Base-by-base conservation (phyloP, 35 echinoderm and acorn worm species). In the Chiridota heheva region DNA sequence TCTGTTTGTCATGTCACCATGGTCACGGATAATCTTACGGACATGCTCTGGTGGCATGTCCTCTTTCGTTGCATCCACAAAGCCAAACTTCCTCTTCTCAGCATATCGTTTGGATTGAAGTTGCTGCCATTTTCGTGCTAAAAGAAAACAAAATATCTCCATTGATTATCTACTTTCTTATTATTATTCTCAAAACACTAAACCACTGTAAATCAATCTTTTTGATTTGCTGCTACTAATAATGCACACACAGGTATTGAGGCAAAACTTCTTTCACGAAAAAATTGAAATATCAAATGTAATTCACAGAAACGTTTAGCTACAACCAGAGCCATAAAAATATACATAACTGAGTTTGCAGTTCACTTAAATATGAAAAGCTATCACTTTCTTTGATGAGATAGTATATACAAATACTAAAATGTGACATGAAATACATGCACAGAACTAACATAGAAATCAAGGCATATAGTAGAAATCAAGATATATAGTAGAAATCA, bases 1-100 rank as follows among this genome's bases (percentile, higher is more conserved):
- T 56, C 95, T 84, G 81, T 98, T 98, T 15, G 95, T 98, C 89
- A 98, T 98, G 67, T 98, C 95, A 2, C 95, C 95, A 58, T 98
- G 95, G 76, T 98, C 95, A 44, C 95, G 72, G 60, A 98, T 98
- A 74, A 98, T 98, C 56, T 98, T 98, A 33, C 95, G 64, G 16
- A 98, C 95, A 86, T 98, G 95, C 56, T 98, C 95, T 44, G 95
- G 95, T 0, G 95, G 95, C 95, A 98, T 98, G 81, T 98, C 95
- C 46, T 92, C 89, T 43, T 92, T 91, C 73, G 91, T 90, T 28
- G 95, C 95, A 73, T 98, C 95, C 10, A 98, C 82, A 71, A 98
- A 98, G 3, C 95, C 95, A 89, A 98, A 98, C 60, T 97, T 98
- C 4, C 95, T 36, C 62, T 98, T 98, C 89, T 98, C 95, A 2